These are phyloP conservation scores for Dicaeum eximium DNA, from an alignment of 2,113 vertebrate genomes.

Conservation along the genomic window DNA sequence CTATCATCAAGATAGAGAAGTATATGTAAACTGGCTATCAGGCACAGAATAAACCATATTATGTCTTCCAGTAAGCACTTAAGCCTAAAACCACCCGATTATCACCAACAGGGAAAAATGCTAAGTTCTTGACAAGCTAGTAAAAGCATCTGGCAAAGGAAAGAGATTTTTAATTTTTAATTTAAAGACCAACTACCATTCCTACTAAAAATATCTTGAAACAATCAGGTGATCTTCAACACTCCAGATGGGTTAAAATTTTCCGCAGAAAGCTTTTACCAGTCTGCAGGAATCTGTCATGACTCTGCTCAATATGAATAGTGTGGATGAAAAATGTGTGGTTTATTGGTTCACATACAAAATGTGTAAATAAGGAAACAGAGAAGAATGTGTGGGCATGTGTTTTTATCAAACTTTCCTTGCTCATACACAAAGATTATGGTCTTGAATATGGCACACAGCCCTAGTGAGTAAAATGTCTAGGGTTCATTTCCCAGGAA, in stretches of 20 bases:
- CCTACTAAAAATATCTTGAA: conserved; percentile 25
- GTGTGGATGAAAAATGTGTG: background rate
- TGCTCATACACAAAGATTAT: background rate
- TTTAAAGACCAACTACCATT: conserved; percentile 24
- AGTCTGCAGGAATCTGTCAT: background rate
- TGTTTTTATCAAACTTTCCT: background rate
- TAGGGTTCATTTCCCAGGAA: background rate
- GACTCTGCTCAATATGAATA: background rate
- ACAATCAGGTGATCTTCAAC: conserved; percentile 16
- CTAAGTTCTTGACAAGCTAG: background rate
- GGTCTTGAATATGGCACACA: background rate
- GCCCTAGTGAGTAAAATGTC: background rate
- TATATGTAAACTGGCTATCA: background rate
- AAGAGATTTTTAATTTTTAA: conserved; percentile 10
- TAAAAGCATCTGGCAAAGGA: background rate
- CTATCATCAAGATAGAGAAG: background rate
- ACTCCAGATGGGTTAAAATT: background rate
- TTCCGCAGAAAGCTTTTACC: conserved; percentile 1
- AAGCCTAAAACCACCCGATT: background rate
- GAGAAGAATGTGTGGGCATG: background rate
- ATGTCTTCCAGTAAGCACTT: background rate
- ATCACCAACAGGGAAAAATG: background rate
- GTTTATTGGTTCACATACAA: background rate
- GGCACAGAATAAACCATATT: background rate
- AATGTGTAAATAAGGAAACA: conserved; percentile 30